Evolutionary conservation across 2,888 invertebrate species (phyloP).

Genomic region (Bhutanitis thaidina): DNA sequence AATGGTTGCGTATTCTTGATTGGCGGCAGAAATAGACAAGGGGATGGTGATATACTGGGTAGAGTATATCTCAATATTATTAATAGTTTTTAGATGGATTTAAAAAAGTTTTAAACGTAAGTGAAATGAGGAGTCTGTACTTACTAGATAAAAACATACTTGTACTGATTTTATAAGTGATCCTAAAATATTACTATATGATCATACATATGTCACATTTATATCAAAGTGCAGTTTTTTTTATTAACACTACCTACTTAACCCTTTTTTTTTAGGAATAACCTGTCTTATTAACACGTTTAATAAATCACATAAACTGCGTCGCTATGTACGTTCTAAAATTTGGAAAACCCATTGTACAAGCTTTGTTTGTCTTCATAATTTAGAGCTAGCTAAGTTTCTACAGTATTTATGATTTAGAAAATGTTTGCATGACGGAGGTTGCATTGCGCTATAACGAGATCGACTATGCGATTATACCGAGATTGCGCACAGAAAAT

Average conservation of each 20-base stretch:
- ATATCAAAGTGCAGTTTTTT: constrained; percentile 3
- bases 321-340: background rate
- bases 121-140: too few relatives aligned
- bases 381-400: background rate
- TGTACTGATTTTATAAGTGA: too few relatives aligned
- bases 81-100: too few relatives aligned
- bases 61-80: too few relatives aligned
- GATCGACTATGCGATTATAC: background rate
- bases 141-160: too few relatives aligned
- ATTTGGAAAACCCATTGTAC: background rate
- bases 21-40: too few relatives aligned
- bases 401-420: background rate
- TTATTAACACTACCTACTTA: too few relatives aligned
- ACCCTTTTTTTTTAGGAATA: constrained; percentile 4
- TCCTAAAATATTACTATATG: too few relatives aligned
- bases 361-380: background rate
- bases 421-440: background rate
- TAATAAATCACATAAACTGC: background rate
- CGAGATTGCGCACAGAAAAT: background rate
- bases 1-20: too few relatives aligned
- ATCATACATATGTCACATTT: constrained; percentile 9
- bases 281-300: background rate
- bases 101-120: too few relatives aligned
- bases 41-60: too few relatives aligned
- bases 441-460: background rate